Evolutionary conservation across 1,140 invertebrate species (phyloP).

Genomic region (Leguminivora glycinivorella): DNA sequence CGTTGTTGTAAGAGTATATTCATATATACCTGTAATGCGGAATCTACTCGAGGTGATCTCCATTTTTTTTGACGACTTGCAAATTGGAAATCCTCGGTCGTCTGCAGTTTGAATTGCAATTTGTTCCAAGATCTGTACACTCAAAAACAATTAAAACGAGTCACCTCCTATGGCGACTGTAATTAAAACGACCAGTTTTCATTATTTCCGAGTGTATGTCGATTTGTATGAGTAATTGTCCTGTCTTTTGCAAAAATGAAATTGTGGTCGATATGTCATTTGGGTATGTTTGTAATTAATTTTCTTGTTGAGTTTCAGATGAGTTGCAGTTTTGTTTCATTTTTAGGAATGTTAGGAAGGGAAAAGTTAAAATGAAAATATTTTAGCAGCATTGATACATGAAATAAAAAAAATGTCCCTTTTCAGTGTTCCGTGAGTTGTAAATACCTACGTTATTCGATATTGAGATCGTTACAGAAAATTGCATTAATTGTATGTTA

Average conservation of each 20-base stretch:
- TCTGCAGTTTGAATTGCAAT: conserved; percentile 3
- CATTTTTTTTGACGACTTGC: conserved; percentile 1
- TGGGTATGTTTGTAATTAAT: neutral
- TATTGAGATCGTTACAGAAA: too few species aligned
- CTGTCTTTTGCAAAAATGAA: neutral
- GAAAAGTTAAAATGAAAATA: too few species aligned
- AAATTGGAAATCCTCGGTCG: conserved; percentile 18
- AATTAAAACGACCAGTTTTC: neutral
- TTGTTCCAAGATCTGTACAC: neutral
- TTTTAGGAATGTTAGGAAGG: too few species aligned
- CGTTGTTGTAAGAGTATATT: too few species aligned
- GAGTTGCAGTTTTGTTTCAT: too few species aligned
- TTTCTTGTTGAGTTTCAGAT: too few species aligned
- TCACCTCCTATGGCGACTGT: neutral
- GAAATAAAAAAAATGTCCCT: too few species aligned
- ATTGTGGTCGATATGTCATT: neutral
- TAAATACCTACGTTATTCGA: too few species aligned
- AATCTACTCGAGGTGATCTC: neutral
- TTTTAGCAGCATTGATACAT: too few species aligned
- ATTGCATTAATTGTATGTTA: too few species aligned
- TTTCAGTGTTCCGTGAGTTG: too few species aligned
- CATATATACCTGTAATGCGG: neutral
- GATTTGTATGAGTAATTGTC: neutral
- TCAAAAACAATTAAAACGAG: neutral
- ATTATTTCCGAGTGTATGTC: neutral